Base-by-base conservation (phyloP, 1,140 invertebrate genomes). In the Tribolium castaneum region DNA sequence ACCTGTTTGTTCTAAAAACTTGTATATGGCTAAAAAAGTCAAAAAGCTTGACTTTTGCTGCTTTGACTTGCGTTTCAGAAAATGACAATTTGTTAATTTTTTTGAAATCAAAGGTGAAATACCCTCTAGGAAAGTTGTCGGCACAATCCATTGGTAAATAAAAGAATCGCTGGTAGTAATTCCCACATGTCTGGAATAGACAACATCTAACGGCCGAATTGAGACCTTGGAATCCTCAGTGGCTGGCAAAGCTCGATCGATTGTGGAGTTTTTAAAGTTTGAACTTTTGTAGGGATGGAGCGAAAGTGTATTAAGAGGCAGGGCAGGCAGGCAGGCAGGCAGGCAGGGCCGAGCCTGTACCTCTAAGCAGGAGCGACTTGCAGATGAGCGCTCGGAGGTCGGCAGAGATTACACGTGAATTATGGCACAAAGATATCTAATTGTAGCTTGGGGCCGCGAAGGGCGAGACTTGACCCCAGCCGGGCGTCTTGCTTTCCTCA, bases 341-440 rank as follows among this genome's bases (percentile, higher is more conserved):
- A 30, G 6, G 25, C 25, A 30, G 6, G 16, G 16, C 16, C 16
- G n/a, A n/a, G 16, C 16, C 16, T 19, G 16, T 19, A 19, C 16
- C 14, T n/a, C n/a, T 51, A 73, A 73, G 52, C 74, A 79, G 51
- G 72, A 75, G 79, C 79, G 80, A 83, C 79, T 85, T 82, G 82
- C 82, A 85, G 84, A 85, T 85, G 84, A 85, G 83, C 82, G 81
- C 82, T 83, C 80, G 76, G 82, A 83, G 83, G 78, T 78, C 80
- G 80, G 84, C 82, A 85, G 84, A 86, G 85, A 86, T 86, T 86
- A 86, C 84, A 84, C 83, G 83, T 86, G 85, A 86, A 85, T 86
- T 86, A 86, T 86, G 81, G 84, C 83, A 86, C 84, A 85, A 86
- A 86, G 85, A 86, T 86, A 86, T 86, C 85, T 86, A 86, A 86